A percentile compares a stretch with the other conserved stretches of the same genome.
These are phyloP conservation scores for Dorcus parallelipipedus DNA, from an alignment of 2,888 invertebrate genomes.

Conservation along the genomic window DNA sequence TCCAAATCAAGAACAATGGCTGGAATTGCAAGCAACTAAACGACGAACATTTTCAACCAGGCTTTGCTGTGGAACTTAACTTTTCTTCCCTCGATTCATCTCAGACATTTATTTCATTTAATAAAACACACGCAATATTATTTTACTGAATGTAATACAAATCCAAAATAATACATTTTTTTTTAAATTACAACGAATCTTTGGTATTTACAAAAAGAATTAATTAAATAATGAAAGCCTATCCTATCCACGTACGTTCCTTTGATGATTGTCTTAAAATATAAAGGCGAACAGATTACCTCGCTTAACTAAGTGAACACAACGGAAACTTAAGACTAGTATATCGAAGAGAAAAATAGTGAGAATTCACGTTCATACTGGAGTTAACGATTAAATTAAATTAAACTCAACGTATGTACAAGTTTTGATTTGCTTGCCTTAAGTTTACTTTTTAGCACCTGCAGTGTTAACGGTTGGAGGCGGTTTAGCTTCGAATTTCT, in stretches of 20 bases:
- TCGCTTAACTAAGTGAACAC: constrained; percentile 1
- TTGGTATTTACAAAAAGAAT: constrained; percentile 15
- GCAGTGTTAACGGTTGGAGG: constrained; percentile 20
- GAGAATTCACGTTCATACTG: not conserved
- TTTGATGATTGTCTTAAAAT: constrained; percentile 12
- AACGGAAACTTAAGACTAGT: constrained; percentile 16
- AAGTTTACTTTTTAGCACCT: constrained; percentile 9
- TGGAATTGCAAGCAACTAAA: constrained; percentile 65
- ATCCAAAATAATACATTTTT: constrained; percentile 16
- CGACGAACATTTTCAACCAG: constrained; percentile 30
- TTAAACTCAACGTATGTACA: not conserved
- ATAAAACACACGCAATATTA: not conserved
- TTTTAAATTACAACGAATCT: constrained; percentile 10
- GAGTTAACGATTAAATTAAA: constrained; percentile 4
- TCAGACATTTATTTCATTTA: not conserved
- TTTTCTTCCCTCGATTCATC: not conserved
- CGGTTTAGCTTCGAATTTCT: constrained; percentile 67
- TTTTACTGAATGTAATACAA: constrained; percentile 2
- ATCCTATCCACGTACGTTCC: constrained; percentile 6
- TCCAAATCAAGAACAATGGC: constrained; percentile 86
- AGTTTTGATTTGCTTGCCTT: constrained; percentile 8
- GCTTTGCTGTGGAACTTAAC: constrained; percentile 30
- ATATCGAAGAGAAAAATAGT: constrained; percentile 1
- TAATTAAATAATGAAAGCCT: constrained; percentile 7
- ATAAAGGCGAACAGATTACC: constrained; percentile 2